phyloP scores from a whole-genome alignment of 2,797 vertebrate species.

The Sus cebifrons region DNA sequence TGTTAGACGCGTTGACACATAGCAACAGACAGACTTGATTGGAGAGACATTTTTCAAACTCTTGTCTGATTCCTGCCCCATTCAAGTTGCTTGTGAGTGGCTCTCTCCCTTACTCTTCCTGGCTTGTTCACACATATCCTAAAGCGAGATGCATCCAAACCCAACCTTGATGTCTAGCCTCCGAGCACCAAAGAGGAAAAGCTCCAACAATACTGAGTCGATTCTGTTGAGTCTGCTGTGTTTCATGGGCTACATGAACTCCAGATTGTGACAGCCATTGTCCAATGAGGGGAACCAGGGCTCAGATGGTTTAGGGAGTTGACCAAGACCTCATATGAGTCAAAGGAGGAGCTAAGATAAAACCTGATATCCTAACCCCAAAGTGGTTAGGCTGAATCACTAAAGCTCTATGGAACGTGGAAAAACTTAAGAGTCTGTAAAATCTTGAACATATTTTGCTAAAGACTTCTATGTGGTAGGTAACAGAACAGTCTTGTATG shows the following conservation, averaged over 20 bases:
- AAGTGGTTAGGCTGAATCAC: neutral
- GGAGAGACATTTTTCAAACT: neutral
- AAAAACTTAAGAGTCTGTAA: neutral
- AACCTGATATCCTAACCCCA: neutral
- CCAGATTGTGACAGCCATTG: too few species aligned
- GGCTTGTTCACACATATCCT: neutral
- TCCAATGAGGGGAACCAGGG: rapidly evolving
- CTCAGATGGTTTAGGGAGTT: neutral
- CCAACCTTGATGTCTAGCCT: neutral
- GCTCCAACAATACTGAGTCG: rapidly evolving
- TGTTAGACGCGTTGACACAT: neutral
- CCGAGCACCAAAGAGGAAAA: neutral
- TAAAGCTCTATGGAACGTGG: neutral
- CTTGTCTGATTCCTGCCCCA: neutral
- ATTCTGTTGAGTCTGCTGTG: rapidly evolving
- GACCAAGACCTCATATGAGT: neutral
- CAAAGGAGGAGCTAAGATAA: neutral
- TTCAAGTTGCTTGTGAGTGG: rapidly evolving
- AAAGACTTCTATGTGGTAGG: neutral
- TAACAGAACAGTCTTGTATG: neutral
- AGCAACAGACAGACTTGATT: neutral
- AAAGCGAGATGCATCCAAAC: rapidly evolving
- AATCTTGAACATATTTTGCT: neutral
- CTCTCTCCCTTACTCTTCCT: too few species aligned
- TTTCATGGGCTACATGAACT: rapidly evolving